Conservation (phyloP, 2,888 invertebrate species). For the Saturnia pavonia region DNA sequence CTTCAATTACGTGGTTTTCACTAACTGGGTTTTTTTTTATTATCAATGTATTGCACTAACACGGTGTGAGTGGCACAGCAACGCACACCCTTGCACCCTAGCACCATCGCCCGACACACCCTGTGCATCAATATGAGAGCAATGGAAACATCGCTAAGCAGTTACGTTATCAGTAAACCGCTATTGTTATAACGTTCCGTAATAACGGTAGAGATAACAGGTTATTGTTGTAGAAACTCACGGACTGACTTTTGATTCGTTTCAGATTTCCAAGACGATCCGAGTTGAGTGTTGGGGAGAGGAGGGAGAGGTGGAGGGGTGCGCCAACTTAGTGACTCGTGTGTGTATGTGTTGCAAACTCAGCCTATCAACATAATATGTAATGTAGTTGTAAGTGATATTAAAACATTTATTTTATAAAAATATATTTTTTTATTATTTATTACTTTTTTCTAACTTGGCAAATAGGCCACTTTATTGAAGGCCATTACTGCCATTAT, state of each 20-base stretch:
- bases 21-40: too few species aligned
- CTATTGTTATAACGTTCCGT: conserved; percentile 6
- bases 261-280: not conserved
- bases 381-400: too few species aligned
- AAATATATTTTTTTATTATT: too few species aligned
- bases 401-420: too few species aligned
- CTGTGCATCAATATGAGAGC: not conserved
- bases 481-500: too few species aligned
- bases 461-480: too few species aligned
- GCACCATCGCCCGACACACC: not conserved
- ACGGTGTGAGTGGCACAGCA: not conserved
- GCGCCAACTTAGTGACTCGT: too few species aligned
- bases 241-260: not conserved
- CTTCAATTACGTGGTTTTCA: too few species aligned
- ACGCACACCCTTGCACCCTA: too few species aligned
- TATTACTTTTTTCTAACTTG: too few species aligned
- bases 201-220: conserved; percentile 4
- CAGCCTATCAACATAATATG: too few species aligned
- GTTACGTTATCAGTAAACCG: conserved; percentile 2
- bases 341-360: too few species aligned
- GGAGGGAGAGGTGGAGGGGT: not conserved
- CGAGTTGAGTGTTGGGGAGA: not conserved
- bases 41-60: not conserved
- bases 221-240: conserved; percentile 1
- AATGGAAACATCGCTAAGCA: not conserved